Base-by-base conservation (phyloP, 2,888 invertebrate genomes). In the Athrips mouffetella region DNA sequence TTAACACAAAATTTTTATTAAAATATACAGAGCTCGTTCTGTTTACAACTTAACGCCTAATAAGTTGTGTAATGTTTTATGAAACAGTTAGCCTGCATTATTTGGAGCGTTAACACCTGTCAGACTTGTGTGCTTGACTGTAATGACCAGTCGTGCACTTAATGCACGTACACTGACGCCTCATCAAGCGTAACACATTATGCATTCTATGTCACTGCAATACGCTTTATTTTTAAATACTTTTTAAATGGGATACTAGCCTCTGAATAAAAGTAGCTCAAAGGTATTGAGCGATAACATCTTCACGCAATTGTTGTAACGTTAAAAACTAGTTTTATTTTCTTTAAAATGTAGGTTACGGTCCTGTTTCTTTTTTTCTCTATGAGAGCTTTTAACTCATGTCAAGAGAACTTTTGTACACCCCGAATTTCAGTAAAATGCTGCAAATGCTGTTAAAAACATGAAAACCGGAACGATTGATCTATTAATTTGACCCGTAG, bases 91-190 rank as follows among this genome's bases (percentile, higher is more conserved):
- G 30, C 15, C 35, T 2, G 13, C 2, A 16, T 15, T 20, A 45
- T 47, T 45, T 47, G 40, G 47, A 47, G 47, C 50, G 47, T 47
- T 47, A 50, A 31, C 20, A 50, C 47, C 33, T 47, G 50, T 40
- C 45, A 40, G 29, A 15, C 41, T 2, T 29, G 49, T 45, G 33
- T 37, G 37, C 8, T 20, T 18, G 10, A 37, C 20, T 37, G 20
- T 3, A 37, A 33, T 16, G 31, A 18, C 45, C 16, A 37, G 47
- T 47, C 18, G n/a, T n/a, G n/a, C n/a, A n/a, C n/a, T n/a, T n/a
- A 31, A 5, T 33, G 16, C 11, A 8, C 13, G 8, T 13, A 13
- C 16, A 16, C 33, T 2, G 8, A 33, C n/a, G n/a, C n/a, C 8
- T 10, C n/a, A 27, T 27, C 27, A 27, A 10, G 10, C 27, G 27